phyloP scores from a whole-genome alignment of 1,140 invertebrate genomes.

The Bombus picipes region DNA sequence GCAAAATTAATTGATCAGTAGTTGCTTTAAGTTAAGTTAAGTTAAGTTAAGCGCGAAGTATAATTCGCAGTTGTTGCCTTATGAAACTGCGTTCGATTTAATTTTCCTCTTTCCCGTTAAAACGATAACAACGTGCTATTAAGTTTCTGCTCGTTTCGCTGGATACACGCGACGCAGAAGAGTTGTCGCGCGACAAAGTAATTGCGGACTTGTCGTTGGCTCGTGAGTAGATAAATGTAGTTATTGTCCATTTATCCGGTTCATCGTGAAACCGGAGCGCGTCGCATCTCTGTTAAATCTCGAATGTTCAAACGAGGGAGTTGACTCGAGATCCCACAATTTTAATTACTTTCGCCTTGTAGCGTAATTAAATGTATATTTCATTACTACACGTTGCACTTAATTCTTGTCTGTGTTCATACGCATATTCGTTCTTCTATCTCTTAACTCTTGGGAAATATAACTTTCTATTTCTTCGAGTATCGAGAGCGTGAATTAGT shows the following conservation, averaged over 20 bases:
- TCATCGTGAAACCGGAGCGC: background rate
- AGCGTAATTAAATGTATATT: background rate
- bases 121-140: background rate
- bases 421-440: background rate
- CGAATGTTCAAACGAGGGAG: background rate
- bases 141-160: background rate
- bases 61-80: background rate
- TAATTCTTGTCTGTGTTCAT: background rate
- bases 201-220: background rate
- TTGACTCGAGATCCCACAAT: background rate
- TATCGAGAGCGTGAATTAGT: too few relatives aligned
- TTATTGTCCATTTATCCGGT: background rate
- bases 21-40: too few relatives aligned
- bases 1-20: background rate
- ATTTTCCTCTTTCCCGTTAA: slow-evolving; percentile 5
- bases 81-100: background rate
- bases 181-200: slow-evolving; percentile 19
- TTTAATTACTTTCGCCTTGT: background rate
- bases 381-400: background rate
- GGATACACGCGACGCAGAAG: background rate
- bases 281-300: too few relatives aligned
- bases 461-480: background rate
- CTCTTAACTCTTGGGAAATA: background rate
- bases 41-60: background rate
- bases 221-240: slow-evolving; percentile 10